Base-by-base conservation (phyloP, 2,113 vertebrate genomes). In the Cryptotis parvus region DNA sequence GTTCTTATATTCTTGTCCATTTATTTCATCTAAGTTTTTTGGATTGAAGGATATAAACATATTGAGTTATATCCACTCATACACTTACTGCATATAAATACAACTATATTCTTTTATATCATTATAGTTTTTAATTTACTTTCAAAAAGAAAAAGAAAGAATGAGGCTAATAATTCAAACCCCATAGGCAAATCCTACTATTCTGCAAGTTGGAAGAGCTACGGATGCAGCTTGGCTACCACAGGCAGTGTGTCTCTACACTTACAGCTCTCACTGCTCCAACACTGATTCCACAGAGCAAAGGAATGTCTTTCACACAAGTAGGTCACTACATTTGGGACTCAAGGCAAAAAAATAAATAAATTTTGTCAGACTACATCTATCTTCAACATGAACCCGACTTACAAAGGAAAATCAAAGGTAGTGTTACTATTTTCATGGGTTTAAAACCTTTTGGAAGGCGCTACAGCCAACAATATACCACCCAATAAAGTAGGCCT, bases 21-120 rank as follows among this genome's bases (percentile, higher is more conserved):
- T 87, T 94, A 90, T 94, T 87, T 94, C 45, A 84, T 85, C 87
- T 84, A 87, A 39, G 74, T 84, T 58, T 95, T 94, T 95, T 82
- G 90, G 91, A 82, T 35, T 69, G 41, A 84, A 78, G 58, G 58
- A 16, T 81, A 76, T 92, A 58, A 92, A 91, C 84, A 84, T 92
- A 92, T 12, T 88, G 78, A 55, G 74, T 70, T 77, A 43, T 58
- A 82, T 58, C 77, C 77, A 94, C 87, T 69, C 87, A 76, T 52
- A 87, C 65, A 87, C 87, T 87, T 77, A 93, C 69, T 65, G 87
- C 37, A 85, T 79, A 45, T 93, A 69, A 81, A 61, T 90, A 81
- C 84, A 87, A 78, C 78, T 74, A n/a, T 66, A 70, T 14, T 52
- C n/a, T n/a, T 72, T 58, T 63, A 20, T 24, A 58, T 69, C 79